These are phyloP conservation scores for Camelus bactrianus DNA, from an alignment of 2,113 vertebrate genomes.

Conservation along the genomic window DNA sequence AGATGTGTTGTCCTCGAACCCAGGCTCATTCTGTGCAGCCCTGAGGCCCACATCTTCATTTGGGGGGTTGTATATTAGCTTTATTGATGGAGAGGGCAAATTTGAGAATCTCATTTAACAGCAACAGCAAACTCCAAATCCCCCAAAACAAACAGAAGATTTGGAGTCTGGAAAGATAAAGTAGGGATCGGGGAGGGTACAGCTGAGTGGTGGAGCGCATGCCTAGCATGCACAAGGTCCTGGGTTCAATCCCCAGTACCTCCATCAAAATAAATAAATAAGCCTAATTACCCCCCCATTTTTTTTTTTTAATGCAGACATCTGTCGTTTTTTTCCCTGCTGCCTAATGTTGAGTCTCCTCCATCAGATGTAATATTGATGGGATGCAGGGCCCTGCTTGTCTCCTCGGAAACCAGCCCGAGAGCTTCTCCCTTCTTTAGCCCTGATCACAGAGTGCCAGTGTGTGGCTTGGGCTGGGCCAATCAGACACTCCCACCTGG, in stretches of 20 bases:
- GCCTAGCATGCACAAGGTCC: no score
- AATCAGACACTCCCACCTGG: not conserved
- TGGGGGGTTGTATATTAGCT: not conserved
- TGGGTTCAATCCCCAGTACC: no score
- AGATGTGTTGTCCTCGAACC: not conserved
- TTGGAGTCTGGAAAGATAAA: not conserved
- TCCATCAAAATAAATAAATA: no score
- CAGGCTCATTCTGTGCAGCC: not conserved
- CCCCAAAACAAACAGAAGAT: not conserved
- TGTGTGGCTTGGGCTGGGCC: not conserved
- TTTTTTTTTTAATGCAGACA: not conserved
- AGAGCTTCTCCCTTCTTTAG: not conserved
- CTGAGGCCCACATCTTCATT: not conserved
- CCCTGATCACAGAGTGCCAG: not conserved
- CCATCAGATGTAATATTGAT: not conserved
- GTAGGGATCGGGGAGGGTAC: no score
- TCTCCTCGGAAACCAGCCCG: not conserved
- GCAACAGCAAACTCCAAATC: not conserved
- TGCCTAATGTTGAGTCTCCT: not conserved
- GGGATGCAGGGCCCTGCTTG: not conserved
- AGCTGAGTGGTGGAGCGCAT: no score
- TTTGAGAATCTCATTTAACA: constrained; percentile 23
- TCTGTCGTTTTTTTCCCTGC: accelerated
- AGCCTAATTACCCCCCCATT: no score
- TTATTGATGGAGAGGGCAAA: not conserved